Evolutionary conservation across 2,113 vertebrate genomes (phyloP).

Genomic region (Callospermophilus lateralis): DNA sequence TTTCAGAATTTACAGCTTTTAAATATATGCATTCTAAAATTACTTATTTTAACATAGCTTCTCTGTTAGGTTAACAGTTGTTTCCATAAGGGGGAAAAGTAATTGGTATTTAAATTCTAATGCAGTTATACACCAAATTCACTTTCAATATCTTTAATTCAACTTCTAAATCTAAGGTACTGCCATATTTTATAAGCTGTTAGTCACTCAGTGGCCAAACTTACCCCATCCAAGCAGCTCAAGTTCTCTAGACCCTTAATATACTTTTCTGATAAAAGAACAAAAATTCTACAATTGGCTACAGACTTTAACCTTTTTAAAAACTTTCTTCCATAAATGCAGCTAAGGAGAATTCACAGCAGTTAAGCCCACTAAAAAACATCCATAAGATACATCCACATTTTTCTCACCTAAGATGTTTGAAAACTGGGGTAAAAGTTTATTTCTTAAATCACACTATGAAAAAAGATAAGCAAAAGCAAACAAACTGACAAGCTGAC

Average conservation of each 20-base stretch:
- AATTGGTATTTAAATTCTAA: constrained; percentile 47
- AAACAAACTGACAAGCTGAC: not conserved
- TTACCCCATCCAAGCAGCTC: not conserved
- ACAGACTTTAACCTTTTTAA: constrained; percentile 29
- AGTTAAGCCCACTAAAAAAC: constrained; percentile 17
- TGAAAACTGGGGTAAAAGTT: constrained; percentile 36
- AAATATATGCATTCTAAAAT: not conserved
- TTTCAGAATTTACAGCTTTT: not conserved
- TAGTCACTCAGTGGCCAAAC: not conserved
- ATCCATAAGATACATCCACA: not conserved
- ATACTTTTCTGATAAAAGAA: constrained; percentile 11
- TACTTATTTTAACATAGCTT: constrained; percentile 15
- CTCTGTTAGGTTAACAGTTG: constrained; percentile 15
- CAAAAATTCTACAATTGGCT: not conserved
- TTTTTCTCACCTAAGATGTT: not conserved
- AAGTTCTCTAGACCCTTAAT: not conserved
- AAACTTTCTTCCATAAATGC: not conserved
- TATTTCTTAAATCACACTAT: constrained; percentile 35
- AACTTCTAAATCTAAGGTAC: constrained; percentile 39
- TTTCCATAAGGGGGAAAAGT: constrained; percentile 35
- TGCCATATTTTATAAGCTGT: constrained; percentile 17
- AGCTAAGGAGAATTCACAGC: constrained; percentile 1
- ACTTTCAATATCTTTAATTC: constrained; percentile 36
- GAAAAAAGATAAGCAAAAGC: constrained; percentile 23
- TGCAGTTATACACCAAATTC: not conserved